A percentile compares a stretch with the other conserved stretches of the same genome.
phyloP scores from a whole-genome alignment of 2,888 invertebrate genomes.

The Leptopterna dolabrata region DNA sequence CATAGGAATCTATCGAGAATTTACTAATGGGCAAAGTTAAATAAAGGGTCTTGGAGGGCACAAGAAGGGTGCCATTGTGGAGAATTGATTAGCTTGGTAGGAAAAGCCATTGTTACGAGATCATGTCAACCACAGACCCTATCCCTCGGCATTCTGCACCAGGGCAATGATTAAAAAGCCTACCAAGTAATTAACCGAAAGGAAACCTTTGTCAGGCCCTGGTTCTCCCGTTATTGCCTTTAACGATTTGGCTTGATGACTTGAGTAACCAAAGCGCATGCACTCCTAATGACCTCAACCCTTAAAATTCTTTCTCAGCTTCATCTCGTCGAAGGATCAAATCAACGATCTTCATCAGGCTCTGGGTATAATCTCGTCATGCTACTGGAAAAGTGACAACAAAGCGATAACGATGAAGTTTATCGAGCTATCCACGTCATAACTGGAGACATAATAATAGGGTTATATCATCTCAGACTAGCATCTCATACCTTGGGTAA shows the following conservation, averaged over 20 bases:
- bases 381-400: no score
- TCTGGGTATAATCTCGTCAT: no score
- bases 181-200: conserved; percentile 54
- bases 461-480: no score
- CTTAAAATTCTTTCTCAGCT: conserved; percentile 19
- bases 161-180: conserved; percentile 55
- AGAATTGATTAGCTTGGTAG: conserved; percentile 55
- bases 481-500: no score
- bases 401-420: no score
- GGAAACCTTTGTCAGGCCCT: conserved; percentile 45
- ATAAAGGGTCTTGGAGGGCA: conserved; percentile 50
- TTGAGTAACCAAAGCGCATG: conserved; percentile 31
- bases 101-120: conserved; percentile 54
- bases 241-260: conserved; percentile 52
- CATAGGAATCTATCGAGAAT: conserved; percentile 55
- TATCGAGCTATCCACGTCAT: no score
- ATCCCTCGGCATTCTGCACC: conserved; percentile 21
- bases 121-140: conserved; percentile 55
- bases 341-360: no score
- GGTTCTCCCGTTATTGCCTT: conserved; percentile 54
- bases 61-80: conserved; percentile 44
- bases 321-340: not conserved
- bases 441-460: no score
- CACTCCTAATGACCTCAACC: conserved; percentile 38
- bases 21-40: conserved; percentile 58